A percentile compares a stretch with the other conserved stretches of the same genome.
These are phyloP conservation scores for Conchocele bisecta DNA, from an alignment of 2,888 invertebrate genomes.

Conservation along the genomic window DNA sequence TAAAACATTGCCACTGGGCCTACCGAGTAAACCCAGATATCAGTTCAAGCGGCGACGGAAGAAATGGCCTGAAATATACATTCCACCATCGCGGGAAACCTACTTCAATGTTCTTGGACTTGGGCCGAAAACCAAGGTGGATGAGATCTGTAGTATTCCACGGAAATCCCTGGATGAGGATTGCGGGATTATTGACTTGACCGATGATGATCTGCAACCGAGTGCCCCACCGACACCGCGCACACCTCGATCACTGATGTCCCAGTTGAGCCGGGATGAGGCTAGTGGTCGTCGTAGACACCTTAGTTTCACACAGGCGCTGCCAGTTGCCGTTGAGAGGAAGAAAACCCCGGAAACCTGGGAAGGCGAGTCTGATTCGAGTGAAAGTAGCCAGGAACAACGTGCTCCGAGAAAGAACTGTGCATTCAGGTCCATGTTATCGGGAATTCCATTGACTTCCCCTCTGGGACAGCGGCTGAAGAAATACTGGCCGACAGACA, in stretches of 20 bases:
- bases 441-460: slow-evolving; percentile 58
- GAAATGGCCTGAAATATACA: slow-evolving; percentile 41
- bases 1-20: slow-evolving; percentile 47
- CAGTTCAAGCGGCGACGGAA: slow-evolving; percentile 19
- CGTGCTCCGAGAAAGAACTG: slow-evolving; percentile 15
- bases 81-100: slow-evolving; percentile 46
- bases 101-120: slow-evolving; percentile 56
- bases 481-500: slow-evolving; percentile 63
- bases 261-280: slow-evolving; percentile 67
- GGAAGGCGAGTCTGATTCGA: slow-evolving; percentile 33
- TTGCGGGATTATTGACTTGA: slow-evolving; percentile 62
- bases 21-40: slow-evolving; percentile 27
- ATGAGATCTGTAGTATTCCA: slow-evolving; percentile 50
- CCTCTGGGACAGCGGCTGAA: slow-evolving; percentile 70
- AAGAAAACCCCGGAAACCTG: background rate
- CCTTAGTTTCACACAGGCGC: slow-evolving; percentile 56
- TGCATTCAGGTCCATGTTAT: slow-evolving; percentile 38
- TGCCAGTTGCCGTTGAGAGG: background rate
- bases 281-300: slow-evolving; percentile 51
- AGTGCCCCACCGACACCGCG: slow-evolving; percentile 53
- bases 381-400: slow-evolving; percentile 17
- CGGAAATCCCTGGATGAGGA: slow-evolving; percentile 49
- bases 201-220: slow-evolving; percentile 73
- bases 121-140: slow-evolving; percentile 43
- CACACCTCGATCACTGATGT: slow-evolving; percentile 64